A percentile compares a stretch with the other conserved stretches of the same genome.
Evolutionary conservation across 2,888 invertebrate species (phyloP).

Genomic region (Liodrosophila aerea): DNA sequence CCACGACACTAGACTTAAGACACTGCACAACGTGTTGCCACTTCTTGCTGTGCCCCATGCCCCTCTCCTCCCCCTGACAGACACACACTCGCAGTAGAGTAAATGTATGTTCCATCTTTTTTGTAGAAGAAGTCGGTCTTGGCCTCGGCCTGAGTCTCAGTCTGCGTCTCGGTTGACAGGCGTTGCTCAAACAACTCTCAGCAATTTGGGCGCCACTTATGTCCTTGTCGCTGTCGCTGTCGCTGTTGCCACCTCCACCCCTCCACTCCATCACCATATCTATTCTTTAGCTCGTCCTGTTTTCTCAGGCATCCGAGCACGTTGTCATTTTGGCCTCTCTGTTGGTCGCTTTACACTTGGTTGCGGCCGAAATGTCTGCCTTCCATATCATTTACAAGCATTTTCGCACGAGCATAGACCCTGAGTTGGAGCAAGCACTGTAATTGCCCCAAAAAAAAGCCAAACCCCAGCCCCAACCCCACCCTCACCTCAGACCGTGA

Average conservation of each 20-base stretch:
- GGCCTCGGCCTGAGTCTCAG: background rate
- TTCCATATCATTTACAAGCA: conserved; percentile 68
- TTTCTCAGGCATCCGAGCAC: background rate
- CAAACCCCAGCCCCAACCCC: background rate
- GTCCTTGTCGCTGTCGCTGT: conserved; percentile 48
- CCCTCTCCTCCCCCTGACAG: conserved; percentile 5
- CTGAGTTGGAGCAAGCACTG: conserved; percentile 43
- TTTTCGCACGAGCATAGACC: conserved; percentile 51
- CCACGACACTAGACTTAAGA: conserved; percentile 6
- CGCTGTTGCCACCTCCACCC: background rate
- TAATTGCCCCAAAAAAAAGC: conserved; percentile 54
- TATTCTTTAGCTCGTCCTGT: background rate
- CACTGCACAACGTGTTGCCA: conserved; percentile 36
- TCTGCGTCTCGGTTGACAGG: conserved; percentile 9
- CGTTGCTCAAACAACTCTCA: conserved; percentile 47
- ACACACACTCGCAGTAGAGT: conserved; percentile 6
- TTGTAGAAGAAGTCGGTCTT: background rate
- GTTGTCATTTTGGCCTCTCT: conserved; percentile 25
- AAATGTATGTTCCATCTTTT: conserved; percentile 5
- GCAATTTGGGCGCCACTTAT: conserved; percentile 63
- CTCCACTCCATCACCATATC: conserved; percentile 1
- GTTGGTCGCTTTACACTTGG: conserved; percentile 58
- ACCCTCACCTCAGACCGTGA: background rate
- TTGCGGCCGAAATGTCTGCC: conserved; percentile 65
- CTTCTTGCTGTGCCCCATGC: conserved; percentile 14